Percentiles rank a stretch among this genome's conserved stretches.
phyloP scores from a whole-genome alignment of 2,888 invertebrate species.

The Drosophila aldrichi region DNA sequence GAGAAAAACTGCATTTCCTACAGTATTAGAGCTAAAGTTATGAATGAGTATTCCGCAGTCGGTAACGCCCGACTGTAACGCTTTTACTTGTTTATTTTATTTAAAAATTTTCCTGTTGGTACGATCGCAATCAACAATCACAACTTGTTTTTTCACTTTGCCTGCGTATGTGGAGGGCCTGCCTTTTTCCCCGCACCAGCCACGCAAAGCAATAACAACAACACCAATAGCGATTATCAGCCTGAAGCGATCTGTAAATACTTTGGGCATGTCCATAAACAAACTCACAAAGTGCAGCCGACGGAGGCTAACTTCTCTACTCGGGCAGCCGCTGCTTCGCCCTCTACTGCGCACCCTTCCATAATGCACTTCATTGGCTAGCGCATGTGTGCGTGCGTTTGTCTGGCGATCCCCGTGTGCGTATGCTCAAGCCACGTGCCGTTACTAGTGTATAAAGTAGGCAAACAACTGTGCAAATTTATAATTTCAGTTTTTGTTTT shows the following conservation, averaged over 20 bases:
- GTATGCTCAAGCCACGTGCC: conserved; percentile 32
- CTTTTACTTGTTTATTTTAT: too few species aligned
- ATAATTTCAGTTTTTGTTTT: conserved; percentile 16
- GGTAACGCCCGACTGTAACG: too few species aligned
- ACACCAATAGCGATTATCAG: conserved; percentile 17
- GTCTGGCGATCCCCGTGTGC: background rate
- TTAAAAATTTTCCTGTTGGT: conserved; percentile 49
- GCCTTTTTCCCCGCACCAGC: background rate
- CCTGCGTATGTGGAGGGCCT: background rate
- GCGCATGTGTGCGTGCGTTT: background rate
- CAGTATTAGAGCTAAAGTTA: too few species aligned
- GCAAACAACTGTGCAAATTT: conserved; percentile 13
- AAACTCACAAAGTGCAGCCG: conserved; percentile 67
- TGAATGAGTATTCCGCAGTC: too few species aligned
- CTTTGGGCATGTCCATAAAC: conserved; percentile 61
- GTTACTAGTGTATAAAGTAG: conserved; percentile 16
- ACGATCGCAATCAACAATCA: conserved; percentile 21
- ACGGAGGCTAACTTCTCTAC: conserved; percentile 4
- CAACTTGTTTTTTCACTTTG: conserved; percentile 25
- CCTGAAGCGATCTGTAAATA: conserved; percentile 26
- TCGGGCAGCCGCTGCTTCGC: background rate
- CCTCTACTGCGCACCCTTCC: background rate
- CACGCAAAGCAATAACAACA: background rate
- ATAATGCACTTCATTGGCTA: background rate
- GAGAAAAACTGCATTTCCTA: too few species aligned